Percentiles rank a stretch among this genome's conserved stretches.
These are phyloP conservation scores for Paedocypris sp. DNA, from an alignment of 2,113 vertebrate species.

Conservation along the genomic window DNA sequence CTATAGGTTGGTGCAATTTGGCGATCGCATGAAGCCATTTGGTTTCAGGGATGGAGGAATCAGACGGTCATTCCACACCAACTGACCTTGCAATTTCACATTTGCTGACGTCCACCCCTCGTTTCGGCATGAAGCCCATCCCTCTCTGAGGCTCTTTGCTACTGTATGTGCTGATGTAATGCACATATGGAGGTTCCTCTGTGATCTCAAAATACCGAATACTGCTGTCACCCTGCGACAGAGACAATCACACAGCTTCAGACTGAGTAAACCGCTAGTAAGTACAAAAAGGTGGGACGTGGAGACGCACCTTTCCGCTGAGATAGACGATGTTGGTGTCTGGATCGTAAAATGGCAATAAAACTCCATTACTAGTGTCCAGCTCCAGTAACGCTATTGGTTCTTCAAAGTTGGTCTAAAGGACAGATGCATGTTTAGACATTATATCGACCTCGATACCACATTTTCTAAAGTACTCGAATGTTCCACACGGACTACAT, in stretches of 20 bases:
- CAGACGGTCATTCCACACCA: background rate
- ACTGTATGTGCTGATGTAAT: conserved; percentile 92
- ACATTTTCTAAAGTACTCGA: no score
- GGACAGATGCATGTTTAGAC: no score
- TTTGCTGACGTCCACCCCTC: conserved; percentile 90
- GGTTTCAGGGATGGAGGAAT: no score
- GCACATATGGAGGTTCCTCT: conserved; percentile 81
- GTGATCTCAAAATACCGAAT: conserved; percentile 98
- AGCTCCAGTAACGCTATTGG: conserved; percentile 90
- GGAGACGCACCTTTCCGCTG: conserved; percentile 78
- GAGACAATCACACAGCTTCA: no score
- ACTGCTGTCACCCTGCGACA: conserved; percentile 85
- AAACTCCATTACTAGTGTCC: conserved; percentile 94
- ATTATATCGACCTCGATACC: no score
- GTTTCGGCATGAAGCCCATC: conserved; percentile 96
- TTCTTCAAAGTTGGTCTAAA: conserved; percentile 87
- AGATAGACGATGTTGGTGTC: conserved; percentile 92
- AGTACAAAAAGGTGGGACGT: background rate
- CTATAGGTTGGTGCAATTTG: no score
- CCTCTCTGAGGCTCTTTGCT: conserved; percentile 94
- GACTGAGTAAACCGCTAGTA: background rate
- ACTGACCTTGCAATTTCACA: conserved; percentile 91
- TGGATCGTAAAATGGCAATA: conserved; percentile 86
- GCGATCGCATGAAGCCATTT: no score
- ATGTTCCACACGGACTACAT: no score